phyloP scores from a whole-genome alignment of 2,113 vertebrate genomes.

The Mus musculus region DNA sequence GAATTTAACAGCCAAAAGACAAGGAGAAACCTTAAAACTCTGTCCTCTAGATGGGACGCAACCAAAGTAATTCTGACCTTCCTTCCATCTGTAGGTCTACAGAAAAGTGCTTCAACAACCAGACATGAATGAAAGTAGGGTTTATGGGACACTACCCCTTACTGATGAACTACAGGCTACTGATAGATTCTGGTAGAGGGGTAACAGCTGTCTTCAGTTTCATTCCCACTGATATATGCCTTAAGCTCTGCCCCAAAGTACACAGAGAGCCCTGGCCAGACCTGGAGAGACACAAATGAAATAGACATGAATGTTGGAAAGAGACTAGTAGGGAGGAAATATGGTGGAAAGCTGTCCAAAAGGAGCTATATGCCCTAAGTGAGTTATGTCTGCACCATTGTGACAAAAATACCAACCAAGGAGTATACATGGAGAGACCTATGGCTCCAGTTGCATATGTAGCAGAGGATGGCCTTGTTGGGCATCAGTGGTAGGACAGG shows the following conservation, averaged over 20 bases:
- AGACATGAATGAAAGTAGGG: not conserved
- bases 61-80: not conserved
- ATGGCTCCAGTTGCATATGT: no score
- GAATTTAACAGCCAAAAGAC: not conserved
- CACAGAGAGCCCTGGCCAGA: not conserved
- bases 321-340: not conserved
- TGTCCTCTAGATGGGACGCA: not conserved
- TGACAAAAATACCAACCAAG: not conserved
- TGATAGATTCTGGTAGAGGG: not conserved
- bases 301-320: not conserved
- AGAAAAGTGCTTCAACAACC: not conserved
- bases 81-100: not conserved
- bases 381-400: not conserved
- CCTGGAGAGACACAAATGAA: not conserved
- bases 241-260: not conserved
- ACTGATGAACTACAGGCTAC: not conserved
- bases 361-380: not conserved
- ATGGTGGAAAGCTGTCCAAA: not conserved
- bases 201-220: not conserved
- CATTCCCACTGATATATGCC: not conserved
- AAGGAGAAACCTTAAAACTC: not conserved
- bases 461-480: no score
- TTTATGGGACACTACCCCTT: not conserved
- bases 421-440: no score
- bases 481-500: no score